phyloP scores from a whole-genome alignment of 2,888 invertebrate genomes.

The Sinohyriopsis cumingii region DNA sequence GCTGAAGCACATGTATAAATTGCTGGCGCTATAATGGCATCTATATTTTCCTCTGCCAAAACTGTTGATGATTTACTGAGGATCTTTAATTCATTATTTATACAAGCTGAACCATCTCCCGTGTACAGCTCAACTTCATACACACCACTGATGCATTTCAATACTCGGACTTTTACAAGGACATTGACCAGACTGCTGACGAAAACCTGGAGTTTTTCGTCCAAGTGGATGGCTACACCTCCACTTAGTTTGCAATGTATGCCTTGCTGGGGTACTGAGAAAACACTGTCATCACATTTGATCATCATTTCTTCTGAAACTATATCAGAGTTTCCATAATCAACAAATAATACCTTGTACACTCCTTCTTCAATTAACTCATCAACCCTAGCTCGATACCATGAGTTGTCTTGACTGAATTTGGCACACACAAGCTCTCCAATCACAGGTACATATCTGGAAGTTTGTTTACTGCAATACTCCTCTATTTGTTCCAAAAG shows the following conservation, averaged over 20 bases:
- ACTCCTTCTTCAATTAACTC: slow-evolving; percentile 28
- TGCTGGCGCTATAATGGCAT: background rate
- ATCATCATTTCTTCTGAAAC: slow-evolving; percentile 31
- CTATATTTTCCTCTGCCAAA: too few species aligned
- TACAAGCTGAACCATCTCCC: slow-evolving; percentile 8
- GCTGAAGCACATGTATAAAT: background rate
- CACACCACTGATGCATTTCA: slow-evolving; percentile 16
- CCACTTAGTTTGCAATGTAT: slow-evolving; percentile 36
- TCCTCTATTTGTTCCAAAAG: slow-evolving; percentile 20
- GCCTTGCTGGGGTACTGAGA: slow-evolving; percentile 39
- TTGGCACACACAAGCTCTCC: slow-evolving; percentile 40
- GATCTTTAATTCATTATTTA: too few species aligned
- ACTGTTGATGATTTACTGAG: too few species aligned
- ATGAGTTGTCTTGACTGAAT: slow-evolving; percentile 33
- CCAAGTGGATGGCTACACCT: slow-evolving; percentile 5
- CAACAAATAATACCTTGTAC: slow-evolving; percentile 59
- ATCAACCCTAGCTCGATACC: slow-evolving; percentile 58
- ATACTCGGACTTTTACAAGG: slow-evolving; percentile 16
- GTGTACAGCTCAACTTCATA: slow-evolving; percentile 32
- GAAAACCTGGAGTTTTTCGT: slow-evolving; percentile 10
- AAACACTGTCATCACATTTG: slow-evolving; percentile 26
- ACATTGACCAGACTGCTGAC: slow-evolving; percentile 15
- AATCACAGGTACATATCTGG: slow-evolving; percentile 24
- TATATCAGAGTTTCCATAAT: slow-evolving; percentile 63
- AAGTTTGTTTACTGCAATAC: slow-evolving; percentile 5